These are phyloP conservation scores for Hydrochoerus hydrochaeris DNA, from an alignment of 2,113 vertebrate species.

Conservation along the genomic window DNA sequence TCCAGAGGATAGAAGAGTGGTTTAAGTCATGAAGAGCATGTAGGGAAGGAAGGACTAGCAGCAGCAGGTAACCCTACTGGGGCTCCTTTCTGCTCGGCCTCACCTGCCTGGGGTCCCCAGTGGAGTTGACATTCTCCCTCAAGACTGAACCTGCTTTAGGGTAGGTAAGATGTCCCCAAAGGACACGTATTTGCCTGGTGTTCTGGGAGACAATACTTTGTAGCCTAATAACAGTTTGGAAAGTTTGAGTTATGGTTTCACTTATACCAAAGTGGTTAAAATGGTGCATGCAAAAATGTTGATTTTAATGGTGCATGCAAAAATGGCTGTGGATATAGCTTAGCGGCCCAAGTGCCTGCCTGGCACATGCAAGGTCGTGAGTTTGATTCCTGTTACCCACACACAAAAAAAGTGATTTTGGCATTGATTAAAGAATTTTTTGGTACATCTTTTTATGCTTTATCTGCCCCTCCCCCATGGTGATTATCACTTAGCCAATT, in stretches of 20 bases:
- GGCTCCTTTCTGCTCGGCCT: background rate
- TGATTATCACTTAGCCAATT: slow-evolving; percentile 31
- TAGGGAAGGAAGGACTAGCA: background rate
- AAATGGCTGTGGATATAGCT: background rate
- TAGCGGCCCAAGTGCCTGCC: no score
- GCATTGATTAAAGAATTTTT: background rate
- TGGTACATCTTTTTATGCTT: background rate
- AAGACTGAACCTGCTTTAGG: background rate
- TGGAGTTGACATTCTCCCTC: background rate
- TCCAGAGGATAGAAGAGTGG: background rate
- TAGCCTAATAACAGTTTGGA: slow-evolving; percentile 32
- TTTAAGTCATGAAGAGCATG: background rate
- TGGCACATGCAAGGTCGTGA: no score
- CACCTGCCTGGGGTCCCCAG: no score
- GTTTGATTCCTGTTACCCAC: no score
- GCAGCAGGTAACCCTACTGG: background rate
- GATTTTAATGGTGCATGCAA: background rate
- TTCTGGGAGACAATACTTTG: background rate
- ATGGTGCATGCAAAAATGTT: background rate
- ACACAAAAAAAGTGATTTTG: background rate
- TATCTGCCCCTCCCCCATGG: background rate
- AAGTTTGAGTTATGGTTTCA: background rate
- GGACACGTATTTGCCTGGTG: background rate
- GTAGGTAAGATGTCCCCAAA: background rate
- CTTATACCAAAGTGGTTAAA: slow-evolving; percentile 2